Conservation (phyloP, 2,888 invertebrate species). For the Portevinia maculata region DNA sequence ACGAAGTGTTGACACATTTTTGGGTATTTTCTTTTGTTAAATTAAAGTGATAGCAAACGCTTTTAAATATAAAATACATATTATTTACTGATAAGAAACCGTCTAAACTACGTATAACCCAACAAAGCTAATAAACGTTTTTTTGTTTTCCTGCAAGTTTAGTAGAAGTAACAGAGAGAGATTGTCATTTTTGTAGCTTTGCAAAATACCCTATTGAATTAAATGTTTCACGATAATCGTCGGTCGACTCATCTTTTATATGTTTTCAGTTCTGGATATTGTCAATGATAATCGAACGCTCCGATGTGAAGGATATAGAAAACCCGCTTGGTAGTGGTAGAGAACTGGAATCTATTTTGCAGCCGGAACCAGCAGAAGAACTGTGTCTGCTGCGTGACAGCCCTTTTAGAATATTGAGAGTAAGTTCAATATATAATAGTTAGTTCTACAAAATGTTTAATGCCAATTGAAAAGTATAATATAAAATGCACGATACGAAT, state of each 20-base stretch:
- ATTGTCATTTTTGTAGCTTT: not conserved
- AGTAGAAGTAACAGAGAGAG: too few relatives aligned
- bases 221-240: slow-evolving; percentile 7
- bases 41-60: too few relatives aligned
- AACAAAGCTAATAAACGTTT: too few relatives aligned
- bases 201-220: not conserved
- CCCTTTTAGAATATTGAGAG: slow-evolving; percentile 82
- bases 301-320: slow-evolving; percentile 79
- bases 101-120: too few relatives aligned
- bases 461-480: too few relatives aligned
- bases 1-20: too few relatives aligned
- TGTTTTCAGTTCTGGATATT: slow-evolving; percentile 79
- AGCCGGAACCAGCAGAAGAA: slow-evolving; percentile 79
- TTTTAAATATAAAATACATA: too few relatives aligned
- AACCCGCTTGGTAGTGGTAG: slow-evolving; percentile 70
- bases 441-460: too few relatives aligned
- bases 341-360: slow-evolving; percentile 80
- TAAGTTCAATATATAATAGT: slow-evolving; percentile 78
- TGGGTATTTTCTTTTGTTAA: too few relatives aligned
- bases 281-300: slow-evolving; percentile 81
- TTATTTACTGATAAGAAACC: too few relatives aligned
- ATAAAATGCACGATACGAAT: too few relatives aligned
- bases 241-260: slow-evolving; percentile 1
- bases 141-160: too few relatives aligned
- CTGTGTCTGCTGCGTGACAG: slow-evolving; percentile 90